Base-by-base conservation (phyloP, 2,888 invertebrate genomes). In the Agriopis leucophaearia region DNA sequence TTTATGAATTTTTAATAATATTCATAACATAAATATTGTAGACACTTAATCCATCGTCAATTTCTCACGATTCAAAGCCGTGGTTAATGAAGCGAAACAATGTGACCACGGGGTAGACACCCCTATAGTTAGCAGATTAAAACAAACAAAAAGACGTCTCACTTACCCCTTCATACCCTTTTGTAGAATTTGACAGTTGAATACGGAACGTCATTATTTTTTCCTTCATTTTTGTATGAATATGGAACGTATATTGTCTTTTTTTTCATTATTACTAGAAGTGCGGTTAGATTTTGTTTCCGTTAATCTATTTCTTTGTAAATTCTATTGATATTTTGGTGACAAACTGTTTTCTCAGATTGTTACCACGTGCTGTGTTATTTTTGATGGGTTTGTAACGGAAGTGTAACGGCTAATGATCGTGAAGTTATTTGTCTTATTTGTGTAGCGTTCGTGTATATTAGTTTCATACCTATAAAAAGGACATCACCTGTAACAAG, bases 261-360 rank as follows among this genome's bases (percentile, higher is more conserved):
- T 63, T 63, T 64, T 58, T 52, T 70, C 57, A 69, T 64, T 59
- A 64, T 73, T 70, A 63, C 40, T 36, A 54, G 64, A 71, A 71
- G 27, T 69, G 71, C 67, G 72, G 75, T 72, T 65, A 50, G 42
- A 13, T 13, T n/a, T 63, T 67, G 64, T 71, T 56, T 42, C 51
- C 69, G 51, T 54, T 72, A 71, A 76, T 73, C 69, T 73, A 61
- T 74, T 69, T 68, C 71, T 69, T 74, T 74, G 71, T 72, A 38
- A 62, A 48, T 60, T 16, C 18, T 51, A 27, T 59, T 69, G 51
- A 61, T 66, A 59, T 52, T 70, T 66, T 52, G 57, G 44, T 44
- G 48, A 56, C 51, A 60, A 59, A 61, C 66, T 61, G 62, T 67
- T 64, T 58, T 64, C 40, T 45, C 13, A 57, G 64, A 18, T 57